Evolutionary conservation across 2,113 vertebrate species (phyloP).

Genomic region (Eulemur rufifrons): DNA sequence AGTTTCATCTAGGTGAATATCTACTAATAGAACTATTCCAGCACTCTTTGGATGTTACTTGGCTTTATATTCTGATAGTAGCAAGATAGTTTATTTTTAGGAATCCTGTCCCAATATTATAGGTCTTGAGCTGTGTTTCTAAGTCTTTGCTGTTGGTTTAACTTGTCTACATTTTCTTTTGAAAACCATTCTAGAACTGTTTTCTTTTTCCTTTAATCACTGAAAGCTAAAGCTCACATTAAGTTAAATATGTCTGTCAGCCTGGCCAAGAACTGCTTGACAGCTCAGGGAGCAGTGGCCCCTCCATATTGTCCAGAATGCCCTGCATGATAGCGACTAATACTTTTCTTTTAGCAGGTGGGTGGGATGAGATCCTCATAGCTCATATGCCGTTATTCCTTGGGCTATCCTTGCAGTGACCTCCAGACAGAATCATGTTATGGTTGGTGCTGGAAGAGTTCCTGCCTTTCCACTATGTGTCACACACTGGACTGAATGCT

Average conservation of each 20-base stretch:
- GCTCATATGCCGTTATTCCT: background rate
- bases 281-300: background rate
- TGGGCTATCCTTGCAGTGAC: background rate
- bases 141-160: conserved; percentile 35
- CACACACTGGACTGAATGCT: background rate
- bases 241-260: background rate
- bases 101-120: background rate
- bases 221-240: background rate
- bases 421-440: background rate
- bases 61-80: background rate
- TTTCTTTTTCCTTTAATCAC: conserved; percentile 22
- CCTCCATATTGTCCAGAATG: background rate
- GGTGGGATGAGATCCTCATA: background rate
- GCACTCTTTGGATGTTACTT: background rate
- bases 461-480: background rate
- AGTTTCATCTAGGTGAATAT: background rate
- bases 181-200: conserved; percentile 27
- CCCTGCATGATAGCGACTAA: background rate
- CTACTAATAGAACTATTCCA: background rate
- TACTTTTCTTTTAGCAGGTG: background rate
- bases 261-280: background rate
- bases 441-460: background rate
- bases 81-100: background rate
- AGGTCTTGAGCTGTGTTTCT: background rate
- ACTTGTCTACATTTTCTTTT: conserved; percentile 26